These are phyloP conservation scores for Reticulitermes lucifugus DNA, from an alignment of 2,888 invertebrate genomes.

Conservation along the genomic window DNA sequence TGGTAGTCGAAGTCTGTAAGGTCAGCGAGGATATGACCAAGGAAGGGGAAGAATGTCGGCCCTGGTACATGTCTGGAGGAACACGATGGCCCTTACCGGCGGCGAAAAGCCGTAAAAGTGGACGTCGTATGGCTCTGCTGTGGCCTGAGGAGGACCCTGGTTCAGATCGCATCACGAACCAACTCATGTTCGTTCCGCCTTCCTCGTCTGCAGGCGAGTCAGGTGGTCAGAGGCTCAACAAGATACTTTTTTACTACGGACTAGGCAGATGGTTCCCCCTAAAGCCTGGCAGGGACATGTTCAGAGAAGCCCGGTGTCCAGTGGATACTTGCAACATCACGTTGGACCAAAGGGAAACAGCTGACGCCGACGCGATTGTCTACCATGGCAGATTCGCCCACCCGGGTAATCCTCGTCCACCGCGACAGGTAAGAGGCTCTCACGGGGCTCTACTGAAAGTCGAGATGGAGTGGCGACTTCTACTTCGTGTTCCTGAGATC, in stretches of 20 bases:
- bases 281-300: constrained; percentile 74
- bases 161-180: constrained; percentile 80
- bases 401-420: constrained; percentile 75
- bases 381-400: constrained; percentile 88
- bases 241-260: constrained; percentile 86
- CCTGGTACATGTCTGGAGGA: constrained; percentile 88
- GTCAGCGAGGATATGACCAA: neutral
- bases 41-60: constrained; percentile 60
- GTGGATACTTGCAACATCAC: constrained; percentile 88
- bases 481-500: no score
- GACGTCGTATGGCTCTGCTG: constrained; percentile 69
- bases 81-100: constrained; percentile 73
- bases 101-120: constrained; percentile 62
- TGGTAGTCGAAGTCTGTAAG: neutral
- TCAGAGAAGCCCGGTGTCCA: constrained; percentile 82
- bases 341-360: constrained; percentile 77
- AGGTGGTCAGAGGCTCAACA: constrained; percentile 72
- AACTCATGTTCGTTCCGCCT: constrained; percentile 86
- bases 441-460: no score
- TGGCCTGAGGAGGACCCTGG: constrained; percentile 84
- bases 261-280: constrained; percentile 80
- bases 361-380: constrained; percentile 86
- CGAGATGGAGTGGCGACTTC: no score
- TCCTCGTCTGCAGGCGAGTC: neutral
- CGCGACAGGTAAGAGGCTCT: constrained; percentile 70